Conservation (phyloP, 2,797 vertebrate genomes). For the Rhadinocentrus ornatus region DNA sequence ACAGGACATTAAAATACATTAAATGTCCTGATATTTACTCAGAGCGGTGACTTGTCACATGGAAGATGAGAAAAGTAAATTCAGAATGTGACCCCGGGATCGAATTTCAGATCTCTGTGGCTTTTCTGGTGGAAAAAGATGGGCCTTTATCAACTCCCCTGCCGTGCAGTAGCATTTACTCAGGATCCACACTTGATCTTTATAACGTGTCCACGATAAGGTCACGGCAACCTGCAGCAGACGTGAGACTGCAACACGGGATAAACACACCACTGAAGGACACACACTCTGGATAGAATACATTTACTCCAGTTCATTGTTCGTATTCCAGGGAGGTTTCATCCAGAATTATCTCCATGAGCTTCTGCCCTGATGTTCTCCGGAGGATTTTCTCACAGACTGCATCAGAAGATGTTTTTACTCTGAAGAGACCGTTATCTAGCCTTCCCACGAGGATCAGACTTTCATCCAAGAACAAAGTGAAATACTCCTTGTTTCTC, state of each 20-base stretch:
- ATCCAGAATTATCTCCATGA: too few species aligned
- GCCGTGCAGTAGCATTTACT: slow-evolving; percentile 72
- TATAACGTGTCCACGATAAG: slow-evolving; percentile 69
- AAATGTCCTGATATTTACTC: slow-evolving; percentile 61
- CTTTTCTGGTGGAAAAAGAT: slow-evolving; percentile 57
- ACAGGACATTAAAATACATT: neutral
- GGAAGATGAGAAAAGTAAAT: slow-evolving; percentile 42
- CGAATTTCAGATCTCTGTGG: slow-evolving; percentile 53
- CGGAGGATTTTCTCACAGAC: slow-evolving; percentile 7
- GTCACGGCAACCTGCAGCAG: slow-evolving; percentile 50
- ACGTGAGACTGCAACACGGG: slow-evolving; percentile 7
- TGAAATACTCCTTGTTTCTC: neutral
- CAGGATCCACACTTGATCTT: slow-evolving; percentile 67
- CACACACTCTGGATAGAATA: too few species aligned
- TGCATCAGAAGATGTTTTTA: neutral
- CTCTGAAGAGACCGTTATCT: neutral
- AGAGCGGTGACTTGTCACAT: slow-evolving; percentile 31
- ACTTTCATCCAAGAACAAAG: slow-evolving; percentile 4
- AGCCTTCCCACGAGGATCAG: slow-evolving; percentile 1
- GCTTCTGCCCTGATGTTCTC: slow-evolving; percentile 1
- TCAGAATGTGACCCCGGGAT: slow-evolving; percentile 40
- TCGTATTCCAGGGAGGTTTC: too few species aligned
- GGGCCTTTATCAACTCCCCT: slow-evolving; percentile 70
- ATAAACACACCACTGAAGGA: too few species aligned
- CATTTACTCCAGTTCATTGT: too few species aligned